Conservation (phyloP, 1,140 invertebrate genomes). For the Cecropterus lyciades region DNA sequence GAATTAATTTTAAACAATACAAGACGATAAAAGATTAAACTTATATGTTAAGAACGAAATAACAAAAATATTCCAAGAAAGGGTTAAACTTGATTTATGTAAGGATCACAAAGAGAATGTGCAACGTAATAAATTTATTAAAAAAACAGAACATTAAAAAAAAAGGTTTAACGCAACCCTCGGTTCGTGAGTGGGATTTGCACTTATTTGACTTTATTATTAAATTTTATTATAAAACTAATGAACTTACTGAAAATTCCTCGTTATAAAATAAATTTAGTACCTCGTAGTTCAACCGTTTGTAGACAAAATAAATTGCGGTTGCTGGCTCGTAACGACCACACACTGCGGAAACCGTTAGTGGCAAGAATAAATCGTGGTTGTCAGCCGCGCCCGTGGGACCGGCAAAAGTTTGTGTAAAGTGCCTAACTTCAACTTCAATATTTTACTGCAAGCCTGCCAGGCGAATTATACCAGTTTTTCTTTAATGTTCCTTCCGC, state of each 20-base stretch:
- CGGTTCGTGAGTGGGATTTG: too few species aligned
- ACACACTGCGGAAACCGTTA: slow-evolving; percentile 24
- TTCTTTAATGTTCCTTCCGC: slow-evolving; percentile 10
- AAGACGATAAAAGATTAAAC: too few species aligned
- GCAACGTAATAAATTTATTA: too few species aligned
- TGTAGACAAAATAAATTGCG: slow-evolving; percentile 17
- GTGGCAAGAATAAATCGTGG: slow-evolving; percentile 29
- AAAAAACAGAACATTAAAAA: too few species aligned
- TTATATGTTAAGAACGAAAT: too few species aligned
- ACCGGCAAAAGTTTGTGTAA: slow-evolving; percentile 21
- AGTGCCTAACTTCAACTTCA: slow-evolving; percentile 30
- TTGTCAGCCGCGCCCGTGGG: slow-evolving; percentile 19
- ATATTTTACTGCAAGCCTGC: slow-evolving; percentile 22
- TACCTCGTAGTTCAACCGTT: neutral
- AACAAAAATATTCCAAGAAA: too few species aligned
- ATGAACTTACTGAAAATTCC: neutral
- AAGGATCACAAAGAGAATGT: too few species aligned
- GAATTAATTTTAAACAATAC: too few species aligned
- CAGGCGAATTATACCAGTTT: neutral
- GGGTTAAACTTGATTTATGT: too few species aligned
- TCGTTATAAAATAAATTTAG: slow-evolving; percentile 1
- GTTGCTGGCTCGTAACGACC: slow-evolving; percentile 9
- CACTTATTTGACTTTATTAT: too few species aligned
- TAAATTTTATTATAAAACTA: too few species aligned
- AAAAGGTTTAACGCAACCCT: too few species aligned